A percentile compares a stretch with the other conserved stretches of the same genome.
Evolutionary conservation across 2,888 invertebrate species (phyloP).

Genomic region (Tetranychus truncatus): DNA sequence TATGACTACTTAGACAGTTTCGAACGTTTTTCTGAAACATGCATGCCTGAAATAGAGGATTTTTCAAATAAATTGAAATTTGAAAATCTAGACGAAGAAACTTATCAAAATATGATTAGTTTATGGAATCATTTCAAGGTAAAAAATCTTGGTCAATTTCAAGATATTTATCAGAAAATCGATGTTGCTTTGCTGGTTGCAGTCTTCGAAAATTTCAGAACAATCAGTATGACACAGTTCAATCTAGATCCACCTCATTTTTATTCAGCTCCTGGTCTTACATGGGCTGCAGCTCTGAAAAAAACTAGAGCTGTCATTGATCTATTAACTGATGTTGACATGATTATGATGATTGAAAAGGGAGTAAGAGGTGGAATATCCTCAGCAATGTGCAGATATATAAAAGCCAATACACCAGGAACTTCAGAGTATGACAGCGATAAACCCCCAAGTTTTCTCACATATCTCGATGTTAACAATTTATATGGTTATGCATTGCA

Average conservation of each 20-base stretch:
- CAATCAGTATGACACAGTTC: neutral
- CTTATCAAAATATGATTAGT: neutral
- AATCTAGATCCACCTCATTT: neutral
- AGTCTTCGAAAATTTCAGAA: neutral
- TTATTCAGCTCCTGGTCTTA: neutral
- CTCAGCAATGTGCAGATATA: neutral
- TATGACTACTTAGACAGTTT: neutral
- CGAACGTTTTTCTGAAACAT: neutral
- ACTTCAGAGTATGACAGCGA: neutral
- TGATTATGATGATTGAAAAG: slow-evolving; percentile 8
- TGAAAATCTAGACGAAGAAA: neutral
- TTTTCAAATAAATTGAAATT: neutral
- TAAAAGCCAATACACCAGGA: slow-evolving; percentile 12
- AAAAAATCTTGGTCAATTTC: neutral
- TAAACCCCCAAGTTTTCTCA: slow-evolving; percentile 7
- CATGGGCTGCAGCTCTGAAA: neutral
- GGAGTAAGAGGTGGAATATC: slow-evolving; percentile 11
- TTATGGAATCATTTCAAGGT: neutral
- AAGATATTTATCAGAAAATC: slow-evolving; percentile 1
- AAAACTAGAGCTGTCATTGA: neutral
- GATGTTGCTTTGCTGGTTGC: neutral
- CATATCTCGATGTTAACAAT: slow-evolving; percentile 21
- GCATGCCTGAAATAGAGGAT: neutral
- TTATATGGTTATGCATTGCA: slow-evolving; percentile 13
- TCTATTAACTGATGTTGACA: neutral